Evolutionary conservation across 1,140 invertebrate genomes (phyloP), one percentile per base, ranked within the genome.

Genomic region (Hylyphantes graminicola): DNA sequence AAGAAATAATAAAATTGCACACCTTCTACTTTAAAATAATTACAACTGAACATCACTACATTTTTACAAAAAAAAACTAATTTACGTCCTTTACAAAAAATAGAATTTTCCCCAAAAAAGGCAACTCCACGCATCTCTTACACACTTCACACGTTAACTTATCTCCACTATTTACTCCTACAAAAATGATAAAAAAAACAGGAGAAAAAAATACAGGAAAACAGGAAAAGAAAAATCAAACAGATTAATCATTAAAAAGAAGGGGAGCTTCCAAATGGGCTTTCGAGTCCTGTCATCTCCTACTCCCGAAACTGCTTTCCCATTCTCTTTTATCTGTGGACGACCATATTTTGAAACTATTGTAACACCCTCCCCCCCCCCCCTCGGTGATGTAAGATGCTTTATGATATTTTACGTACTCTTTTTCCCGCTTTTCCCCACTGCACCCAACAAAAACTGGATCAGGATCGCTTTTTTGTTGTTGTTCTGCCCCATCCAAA

Each of bases 221-320:
- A 35, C 35, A 35, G 35, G 48, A 51, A 70, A 51, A 19, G 63
- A 67, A 76, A 78, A 78, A 78, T 65, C 35, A 78, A 78, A 61
- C 53, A 78, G 75, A 78, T 78, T 78, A 78, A 78, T 78, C 75
- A 78, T 78, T 78, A 78, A 76, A 78, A 78, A 53, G 75, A 51
- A 51, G 48, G 67, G 17, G 51, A 78, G 35, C 65, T n/a, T 78
- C 75, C 61, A 67, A 78, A 78, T 78, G 75, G 63, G 75, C 75
- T 78, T 54, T 15, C 65, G 63, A 78, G 72, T 74, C 54, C 35
- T 70, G 67, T 70, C 67, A 70, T 70, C 67, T 48, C 54, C n/a
- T 53, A 70, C 67, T 70, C 35, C 35, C 35, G 35, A 35, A 21
- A 55, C 72, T 74, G 72, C 19, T 74, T 9, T 13, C 35, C 72